Evolutionary conservation across 2,888 invertebrate genomes (phyloP).

Genomic region (Neocrepidodera transversa): DNA sequence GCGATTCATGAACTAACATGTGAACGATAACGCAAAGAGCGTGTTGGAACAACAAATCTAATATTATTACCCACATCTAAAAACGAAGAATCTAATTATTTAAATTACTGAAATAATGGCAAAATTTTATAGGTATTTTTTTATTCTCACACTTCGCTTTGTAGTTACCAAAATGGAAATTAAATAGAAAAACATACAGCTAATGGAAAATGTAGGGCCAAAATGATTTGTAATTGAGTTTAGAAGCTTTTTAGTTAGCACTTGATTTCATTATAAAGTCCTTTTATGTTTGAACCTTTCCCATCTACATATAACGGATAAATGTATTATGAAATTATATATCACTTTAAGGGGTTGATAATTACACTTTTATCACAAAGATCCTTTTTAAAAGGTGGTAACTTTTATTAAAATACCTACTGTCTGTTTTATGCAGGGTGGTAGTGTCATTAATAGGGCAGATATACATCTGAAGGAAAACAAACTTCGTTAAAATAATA

Average conservation of each 20-base stretch:
- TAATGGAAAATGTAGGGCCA: conserved; percentile 36
- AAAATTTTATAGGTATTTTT: neutral
- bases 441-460: too few relatives aligned
- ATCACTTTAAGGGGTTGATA: conserved; percentile 54
- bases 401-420: neutral
- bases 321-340: conserved; percentile 57
- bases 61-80: too few relatives aligned
- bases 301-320: conserved; percentile 55
- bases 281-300: conserved; percentile 55
- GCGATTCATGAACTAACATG: too few relatives aligned
- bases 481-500: too few relatives aligned
- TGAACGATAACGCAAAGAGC: too few relatives aligned
- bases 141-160: conserved; percentile 2
- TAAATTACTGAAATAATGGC: neutral
- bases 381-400: conserved; percentile 1
- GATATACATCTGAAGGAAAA: too few relatives aligned
- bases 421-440: too few relatives aligned
- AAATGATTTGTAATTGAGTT: conserved; percentile 47
- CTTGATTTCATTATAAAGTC: conserved; percentile 53
- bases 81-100: neutral
- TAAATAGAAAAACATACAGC: conserved; percentile 24
- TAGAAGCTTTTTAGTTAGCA: conserved; percentile 53
- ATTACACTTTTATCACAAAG: conserved; percentile 52
- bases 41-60: too few relatives aligned
- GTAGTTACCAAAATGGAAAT: conserved; percentile 9